Conservation (phyloP, 2,113 vertebrate species). For the Psophia crepitans region DNA sequence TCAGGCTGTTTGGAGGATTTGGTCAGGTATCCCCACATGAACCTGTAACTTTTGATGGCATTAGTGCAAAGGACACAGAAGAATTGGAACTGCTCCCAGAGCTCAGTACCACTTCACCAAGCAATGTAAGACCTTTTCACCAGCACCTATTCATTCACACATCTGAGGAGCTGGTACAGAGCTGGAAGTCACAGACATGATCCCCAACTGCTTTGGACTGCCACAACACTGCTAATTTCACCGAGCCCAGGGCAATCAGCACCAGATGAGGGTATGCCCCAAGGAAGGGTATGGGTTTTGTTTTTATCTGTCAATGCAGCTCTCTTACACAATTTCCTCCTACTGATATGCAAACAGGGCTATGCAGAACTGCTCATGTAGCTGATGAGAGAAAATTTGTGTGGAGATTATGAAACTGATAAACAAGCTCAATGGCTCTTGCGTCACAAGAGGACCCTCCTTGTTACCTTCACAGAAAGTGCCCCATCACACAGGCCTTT, state of each 20-base stretch:
- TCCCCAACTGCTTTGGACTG: background rate
- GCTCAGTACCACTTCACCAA: background rate
- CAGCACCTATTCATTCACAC: background rate
- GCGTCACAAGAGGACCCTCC: background rate
- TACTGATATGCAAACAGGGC: constrained; percentile 33
- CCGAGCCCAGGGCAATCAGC: background rate
- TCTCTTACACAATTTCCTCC: constrained; percentile 56
- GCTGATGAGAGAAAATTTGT: background rate
- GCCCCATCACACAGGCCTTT: background rate
- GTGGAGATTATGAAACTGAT: background rate
- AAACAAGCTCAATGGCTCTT: background rate
- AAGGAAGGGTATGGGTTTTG: background rate
- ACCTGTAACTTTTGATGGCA: background rate
- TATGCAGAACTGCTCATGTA: background rate
- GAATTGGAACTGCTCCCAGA: background rate
- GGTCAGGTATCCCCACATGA: background rate
- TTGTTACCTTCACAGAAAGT: background rate
- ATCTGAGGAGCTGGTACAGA: background rate
- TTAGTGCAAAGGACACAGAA: background rate
- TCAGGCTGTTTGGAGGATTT: background rate
- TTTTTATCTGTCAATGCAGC: constrained; percentile 12
- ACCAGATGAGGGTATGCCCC: background rate
- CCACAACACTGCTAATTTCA: background rate
- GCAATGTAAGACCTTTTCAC: background rate
- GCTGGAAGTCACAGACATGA: background rate